These are phyloP conservation scores for Apamea anceps DNA, from an alignment of 2,888 invertebrate genomes.

Conservation along the genomic window DNA sequence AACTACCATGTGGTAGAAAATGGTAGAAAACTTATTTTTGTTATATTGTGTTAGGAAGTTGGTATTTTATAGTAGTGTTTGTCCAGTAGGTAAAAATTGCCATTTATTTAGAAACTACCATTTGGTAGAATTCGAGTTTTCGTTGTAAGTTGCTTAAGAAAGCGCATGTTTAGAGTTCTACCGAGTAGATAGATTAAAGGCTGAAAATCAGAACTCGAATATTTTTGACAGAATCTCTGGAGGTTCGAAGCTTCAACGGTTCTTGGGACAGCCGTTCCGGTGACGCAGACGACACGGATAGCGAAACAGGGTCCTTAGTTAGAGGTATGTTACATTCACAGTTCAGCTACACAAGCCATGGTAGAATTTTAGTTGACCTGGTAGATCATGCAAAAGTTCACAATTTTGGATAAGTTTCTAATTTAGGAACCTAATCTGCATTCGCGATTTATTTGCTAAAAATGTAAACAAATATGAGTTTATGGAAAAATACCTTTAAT, in stretches of 20 bases:
- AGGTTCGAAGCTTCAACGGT: slow-evolving; percentile 81
- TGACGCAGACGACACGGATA: slow-evolving; percentile 81
- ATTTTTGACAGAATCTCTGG: slow-evolving; percentile 74
- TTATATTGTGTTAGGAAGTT: neutral
- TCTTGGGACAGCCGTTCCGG: slow-evolving; percentile 81
- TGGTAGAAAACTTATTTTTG: neutral
- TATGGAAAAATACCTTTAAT: no score
- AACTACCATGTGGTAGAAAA: slow-evolving; percentile 47
- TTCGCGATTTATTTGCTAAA: no score
- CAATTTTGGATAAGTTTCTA: neutral
- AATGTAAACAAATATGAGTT: no score
- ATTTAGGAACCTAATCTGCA: neutral
- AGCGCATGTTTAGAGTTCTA: neutral
- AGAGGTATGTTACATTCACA: slow-evolving; percentile 74
- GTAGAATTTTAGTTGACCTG: neutral
- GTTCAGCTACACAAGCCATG: neutral
- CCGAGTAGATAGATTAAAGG: neutral
- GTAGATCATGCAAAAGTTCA: neutral
- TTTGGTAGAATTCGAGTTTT: slow-evolving; percentile 13
- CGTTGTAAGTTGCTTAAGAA: neutral
- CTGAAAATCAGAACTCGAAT: slow-evolving; percentile 17
- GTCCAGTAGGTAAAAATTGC: neutral
- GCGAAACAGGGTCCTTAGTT: slow-evolving; percentile 77
- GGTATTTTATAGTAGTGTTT: neutral
- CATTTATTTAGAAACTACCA: slow-evolving; percentile 3